Evolutionary conservation across 2,113 vertebrate genomes (phyloP).

Genomic region (Burhinus bistriatus): DNA sequence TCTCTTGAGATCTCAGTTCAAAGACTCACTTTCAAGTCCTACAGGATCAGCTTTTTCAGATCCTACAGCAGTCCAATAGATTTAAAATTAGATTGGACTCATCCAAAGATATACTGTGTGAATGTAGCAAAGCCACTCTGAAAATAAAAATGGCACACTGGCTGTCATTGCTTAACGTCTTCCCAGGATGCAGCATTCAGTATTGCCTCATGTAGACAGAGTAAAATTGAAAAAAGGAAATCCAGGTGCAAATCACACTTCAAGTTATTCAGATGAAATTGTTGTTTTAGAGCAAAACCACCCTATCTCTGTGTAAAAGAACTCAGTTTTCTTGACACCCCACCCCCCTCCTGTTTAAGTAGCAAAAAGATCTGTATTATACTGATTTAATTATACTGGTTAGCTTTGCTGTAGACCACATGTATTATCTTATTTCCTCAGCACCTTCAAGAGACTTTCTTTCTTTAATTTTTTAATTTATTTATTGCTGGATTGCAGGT

Average conservation of each 20-base stretch:
- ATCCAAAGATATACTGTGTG: not conserved
- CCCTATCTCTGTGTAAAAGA: not conserved
- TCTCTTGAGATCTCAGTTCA: constrained; percentile 61
- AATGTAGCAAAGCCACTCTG: constrained; percentile 1
- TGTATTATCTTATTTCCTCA: not conserved
- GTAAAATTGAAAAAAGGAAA: not conserved
- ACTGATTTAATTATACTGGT: not conserved
- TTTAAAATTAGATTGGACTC: constrained; percentile 52
- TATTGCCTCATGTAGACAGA: not conserved
- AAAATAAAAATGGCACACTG: not conserved
- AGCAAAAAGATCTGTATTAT: not conserved
- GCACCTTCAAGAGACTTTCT: not conserved
- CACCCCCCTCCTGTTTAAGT: not conserved
- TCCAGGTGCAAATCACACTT: not conserved
- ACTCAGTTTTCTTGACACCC: not conserved
- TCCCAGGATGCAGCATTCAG: not conserved
- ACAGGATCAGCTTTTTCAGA: constrained; percentile 55
- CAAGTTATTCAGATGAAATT: not conserved
- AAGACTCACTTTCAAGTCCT: constrained; percentile 43
- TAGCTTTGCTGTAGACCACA: not conserved
- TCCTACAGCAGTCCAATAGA: constrained; percentile 20
- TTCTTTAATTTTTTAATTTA: not conserved
- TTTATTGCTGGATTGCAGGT: not conserved
- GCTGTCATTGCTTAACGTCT: not conserved
- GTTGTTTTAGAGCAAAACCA: not conserved